Evolutionary conservation across 2,888 invertebrate genomes (phyloP).

Genomic region (Allacma fusca): DNA sequence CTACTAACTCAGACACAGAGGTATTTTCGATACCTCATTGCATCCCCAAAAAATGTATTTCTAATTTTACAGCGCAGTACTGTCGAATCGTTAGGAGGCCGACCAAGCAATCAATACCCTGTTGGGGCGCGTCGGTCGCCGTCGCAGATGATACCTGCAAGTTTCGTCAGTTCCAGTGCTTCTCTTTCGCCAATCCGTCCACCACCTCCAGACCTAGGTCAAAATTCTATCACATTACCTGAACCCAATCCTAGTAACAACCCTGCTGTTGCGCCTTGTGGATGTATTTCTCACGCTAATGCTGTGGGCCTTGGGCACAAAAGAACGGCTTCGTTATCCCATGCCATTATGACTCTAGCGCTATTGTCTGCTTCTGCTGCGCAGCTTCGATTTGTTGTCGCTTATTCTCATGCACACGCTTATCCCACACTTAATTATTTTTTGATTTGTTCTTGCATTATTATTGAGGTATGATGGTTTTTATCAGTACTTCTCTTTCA

Average conservation of each 20-base stretch:
- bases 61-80: conserved; percentile 41
- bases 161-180: conserved; percentile 13
- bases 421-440: conserved; percentile 61
- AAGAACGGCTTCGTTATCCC: conserved; percentile 54
- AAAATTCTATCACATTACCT: background rate
- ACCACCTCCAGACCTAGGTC: background rate
- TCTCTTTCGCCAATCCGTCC: background rate
- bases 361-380: conserved; percentile 60
- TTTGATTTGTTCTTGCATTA: conserved; percentile 57
- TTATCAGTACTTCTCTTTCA: background rate
- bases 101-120: background rate
- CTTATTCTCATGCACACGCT: conserved; percentile 56
- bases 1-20: conserved; percentile 24
- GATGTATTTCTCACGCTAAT: no score
- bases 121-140: background rate
- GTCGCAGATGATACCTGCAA: conserved; percentile 11
- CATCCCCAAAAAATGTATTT: no score
- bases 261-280: background rate
- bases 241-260: background rate
- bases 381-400: conserved; percentile 59
- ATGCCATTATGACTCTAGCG: conserved; percentile 60
- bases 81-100: conserved; percentile 47
- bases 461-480: conserved; percentile 54
- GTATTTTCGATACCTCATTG: no score
- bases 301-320: no score